A percentile compares a stretch with the other conserved stretches of the same genome.
phyloP scores from a whole-genome alignment of 2,113 vertebrate species.

The Cephalopholis sonnerati region DNA sequence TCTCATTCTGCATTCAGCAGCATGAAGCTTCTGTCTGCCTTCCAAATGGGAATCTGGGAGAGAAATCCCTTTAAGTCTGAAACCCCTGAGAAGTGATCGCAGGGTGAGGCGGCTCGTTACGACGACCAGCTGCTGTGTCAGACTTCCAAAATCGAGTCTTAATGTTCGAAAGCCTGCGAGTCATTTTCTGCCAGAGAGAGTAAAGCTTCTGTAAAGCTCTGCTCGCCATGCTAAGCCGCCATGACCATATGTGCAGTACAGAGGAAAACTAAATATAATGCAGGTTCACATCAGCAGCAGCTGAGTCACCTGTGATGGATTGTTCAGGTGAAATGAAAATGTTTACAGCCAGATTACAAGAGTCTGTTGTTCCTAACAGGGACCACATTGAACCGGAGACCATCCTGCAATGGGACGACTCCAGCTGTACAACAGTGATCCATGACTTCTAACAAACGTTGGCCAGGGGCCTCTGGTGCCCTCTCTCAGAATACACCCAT shows the following conservation, averaged over 20 bases:
- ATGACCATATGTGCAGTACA: conserved; percentile 26
- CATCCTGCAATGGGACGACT: too few species aligned
- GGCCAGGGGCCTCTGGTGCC: too few species aligned
- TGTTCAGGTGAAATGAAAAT: background rate
- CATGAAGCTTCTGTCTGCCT: conserved; percentile 32
- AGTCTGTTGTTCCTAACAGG: background rate
- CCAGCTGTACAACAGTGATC: too few species aligned
- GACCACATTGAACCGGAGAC: background rate
- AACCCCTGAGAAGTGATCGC: conserved; percentile 52
- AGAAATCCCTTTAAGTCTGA: conserved; percentile 71
- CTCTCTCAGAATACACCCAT: too few species aligned
- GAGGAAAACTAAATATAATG: background rate
- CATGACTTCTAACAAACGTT: too few species aligned
- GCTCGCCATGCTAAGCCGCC: conserved; percentile 17
- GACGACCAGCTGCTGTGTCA: conserved; percentile 69
- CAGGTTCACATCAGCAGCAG: conserved; percentile 13
- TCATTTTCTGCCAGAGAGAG: conserved; percentile 49
- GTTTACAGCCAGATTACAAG: background rate
- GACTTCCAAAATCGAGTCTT: conserved; percentile 53
- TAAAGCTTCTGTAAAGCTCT: conserved; percentile 57
- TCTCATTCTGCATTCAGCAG: conserved; percentile 68
- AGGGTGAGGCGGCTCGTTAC: conserved; percentile 52
- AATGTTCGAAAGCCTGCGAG: conserved; percentile 52
- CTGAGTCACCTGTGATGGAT: background rate
- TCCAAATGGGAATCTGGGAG: conserved; percentile 68